A percentile compares a stretch with the other conserved stretches of the same genome.
Evolutionary conservation across 1,140 invertebrate species (phyloP).

Genomic region (Psix sp.): DNA sequence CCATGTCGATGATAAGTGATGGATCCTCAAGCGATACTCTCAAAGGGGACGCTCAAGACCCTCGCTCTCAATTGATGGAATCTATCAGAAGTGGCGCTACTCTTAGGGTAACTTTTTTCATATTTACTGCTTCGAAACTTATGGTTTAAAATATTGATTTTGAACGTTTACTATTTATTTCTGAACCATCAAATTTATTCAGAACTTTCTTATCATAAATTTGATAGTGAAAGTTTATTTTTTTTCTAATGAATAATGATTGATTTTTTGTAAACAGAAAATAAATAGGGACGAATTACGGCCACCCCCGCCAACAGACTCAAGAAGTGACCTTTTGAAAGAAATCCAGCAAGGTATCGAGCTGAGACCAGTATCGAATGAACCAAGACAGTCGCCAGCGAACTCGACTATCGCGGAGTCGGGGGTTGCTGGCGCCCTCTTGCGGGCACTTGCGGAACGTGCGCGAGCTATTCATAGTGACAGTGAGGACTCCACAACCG

Average conservation of each 20-base stretch:
- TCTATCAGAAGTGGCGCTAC: conserved; percentile 84
- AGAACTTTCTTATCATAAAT: no score
- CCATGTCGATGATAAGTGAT: conserved; percentile 60
- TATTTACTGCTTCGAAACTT: no score
- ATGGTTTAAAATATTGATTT: no score
- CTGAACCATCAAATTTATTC: no score
- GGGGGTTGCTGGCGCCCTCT: conserved; percentile 87
- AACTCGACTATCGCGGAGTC: conserved; percentile 68
- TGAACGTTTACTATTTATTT: no score
- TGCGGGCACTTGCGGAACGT: conserved; percentile 85
- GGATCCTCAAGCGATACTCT: no score
- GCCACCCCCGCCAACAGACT: conserved; percentile 71
- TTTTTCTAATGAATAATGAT: conserved; percentile 9
- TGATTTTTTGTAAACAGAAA: conserved; percentile 72
- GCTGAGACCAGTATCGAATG: conserved; percentile 81
- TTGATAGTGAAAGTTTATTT: not conserved
- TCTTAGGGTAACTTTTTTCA: conserved; percentile 25
- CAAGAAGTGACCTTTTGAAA: conserved; percentile 84
- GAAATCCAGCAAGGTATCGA: conserved; percentile 88
- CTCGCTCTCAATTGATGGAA: conserved; percentile 84
- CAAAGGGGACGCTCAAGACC: conserved; percentile 68
- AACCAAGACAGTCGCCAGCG: conserved; percentile 59
- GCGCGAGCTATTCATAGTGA: conserved; percentile 83
- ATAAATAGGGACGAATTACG: conserved; percentile 77
- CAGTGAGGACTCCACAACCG: conserved; percentile 79